These are phyloP conservation scores for Acropora tenuis DNA, from an alignment of 64 coral and sea anemone species.

Conservation along the genomic window DNA sequence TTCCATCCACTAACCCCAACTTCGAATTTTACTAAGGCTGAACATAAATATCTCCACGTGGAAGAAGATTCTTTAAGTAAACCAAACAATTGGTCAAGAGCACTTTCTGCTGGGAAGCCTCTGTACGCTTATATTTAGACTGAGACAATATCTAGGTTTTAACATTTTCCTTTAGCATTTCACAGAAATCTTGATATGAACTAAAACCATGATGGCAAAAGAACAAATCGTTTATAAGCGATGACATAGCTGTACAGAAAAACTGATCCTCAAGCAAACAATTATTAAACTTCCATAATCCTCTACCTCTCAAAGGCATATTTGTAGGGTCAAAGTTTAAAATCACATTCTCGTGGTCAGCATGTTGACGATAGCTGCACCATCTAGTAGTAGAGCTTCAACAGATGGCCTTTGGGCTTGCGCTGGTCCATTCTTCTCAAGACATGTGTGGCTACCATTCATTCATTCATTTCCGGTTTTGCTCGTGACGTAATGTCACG, in stretches of 20 bases:
- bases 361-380: slow-evolving; percentile 65
- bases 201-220: background rate
- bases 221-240: background rate
- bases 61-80: background rate
- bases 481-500: no score
- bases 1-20: slow-evolving; percentile 39
- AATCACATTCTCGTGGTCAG: slow-evolving; percentile 33
- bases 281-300: slow-evolving; percentile 7
- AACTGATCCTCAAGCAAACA: background rate
- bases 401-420: slow-evolving; percentile 36
- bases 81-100: background rate
- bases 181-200: background rate
- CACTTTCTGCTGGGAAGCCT: accelerated
- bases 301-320: background rate
- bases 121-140: background rate
- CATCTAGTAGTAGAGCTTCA: slow-evolving; percentile 51
- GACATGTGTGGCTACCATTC: background rate
- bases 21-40: background rate
- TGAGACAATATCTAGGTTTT: background rate
- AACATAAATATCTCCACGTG: background rate
- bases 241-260: background rate
- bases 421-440: background rate
- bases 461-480: no score
- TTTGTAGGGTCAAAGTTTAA: background rate
- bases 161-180: background rate